Percentiles rank a stretch among this genome's conserved stretches.
phyloP scores from a whole-genome alignment of 1,140 invertebrate genomes.

The Melanaphis sacchari region DNA sequence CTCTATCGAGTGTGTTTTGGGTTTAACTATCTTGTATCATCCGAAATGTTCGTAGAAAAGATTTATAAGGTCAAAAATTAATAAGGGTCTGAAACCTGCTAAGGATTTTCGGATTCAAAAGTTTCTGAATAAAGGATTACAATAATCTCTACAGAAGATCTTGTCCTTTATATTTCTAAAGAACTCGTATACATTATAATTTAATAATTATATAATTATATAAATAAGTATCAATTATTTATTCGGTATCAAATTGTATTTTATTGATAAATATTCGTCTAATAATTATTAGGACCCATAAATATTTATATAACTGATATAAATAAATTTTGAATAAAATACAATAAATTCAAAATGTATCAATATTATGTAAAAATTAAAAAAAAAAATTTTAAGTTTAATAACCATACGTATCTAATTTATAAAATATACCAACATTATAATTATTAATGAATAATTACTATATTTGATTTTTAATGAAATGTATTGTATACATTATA shows the following conservation, averaged over 20 bases:
- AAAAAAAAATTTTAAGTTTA: too few relatives aligned
- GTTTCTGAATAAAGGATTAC: constrained; percentile 33
- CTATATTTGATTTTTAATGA: too few relatives aligned
- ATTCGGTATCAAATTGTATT: background rate
- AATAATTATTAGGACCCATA: background rate
- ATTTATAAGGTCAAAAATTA: constrained; percentile 56
- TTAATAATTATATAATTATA: constrained; percentile 7
- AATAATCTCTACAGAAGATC: background rate
- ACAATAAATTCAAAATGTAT: too few relatives aligned
- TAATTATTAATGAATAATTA: too few relatives aligned
- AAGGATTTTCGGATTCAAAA: constrained; percentile 41
- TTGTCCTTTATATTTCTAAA: background rate
- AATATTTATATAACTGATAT: too few relatives aligned
- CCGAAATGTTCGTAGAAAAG: constrained; percentile 12
- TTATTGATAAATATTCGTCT: background rate
- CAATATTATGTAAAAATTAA: too few relatives aligned
- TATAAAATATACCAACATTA: too few relatives aligned
- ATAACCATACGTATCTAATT: too few relatives aligned
- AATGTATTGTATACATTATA: too few relatives aligned
- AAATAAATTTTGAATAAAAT: too few relatives aligned
- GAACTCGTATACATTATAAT: background rate
- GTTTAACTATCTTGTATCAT: constrained; percentile 36
- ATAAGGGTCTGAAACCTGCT: constrained; percentile 42
- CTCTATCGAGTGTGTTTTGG: constrained; percentile 40
- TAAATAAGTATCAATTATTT: background rate